Conservation (phyloP, 2,888 invertebrate species). For the Phymatocera aterrima region DNA sequence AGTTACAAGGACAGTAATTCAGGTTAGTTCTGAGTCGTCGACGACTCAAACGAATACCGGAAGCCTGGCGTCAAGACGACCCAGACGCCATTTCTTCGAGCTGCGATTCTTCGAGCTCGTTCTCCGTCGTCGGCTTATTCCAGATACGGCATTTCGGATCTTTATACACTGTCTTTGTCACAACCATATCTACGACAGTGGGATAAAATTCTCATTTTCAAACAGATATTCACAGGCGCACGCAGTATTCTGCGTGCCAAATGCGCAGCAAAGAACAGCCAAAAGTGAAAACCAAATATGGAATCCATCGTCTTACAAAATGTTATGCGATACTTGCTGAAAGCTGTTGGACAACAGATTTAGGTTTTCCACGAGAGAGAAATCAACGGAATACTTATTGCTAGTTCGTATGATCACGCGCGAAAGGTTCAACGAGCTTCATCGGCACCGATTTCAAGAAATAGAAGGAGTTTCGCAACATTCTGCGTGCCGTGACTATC, state of each 20-base stretch:
- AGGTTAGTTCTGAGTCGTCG: constrained; percentile 30
- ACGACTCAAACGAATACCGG: constrained; percentile 55
- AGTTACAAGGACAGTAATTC: constrained; percentile 46
- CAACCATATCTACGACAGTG: constrained; percentile 57
- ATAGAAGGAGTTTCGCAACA: background rate
- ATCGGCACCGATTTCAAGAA: background rate
- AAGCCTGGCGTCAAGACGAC: constrained; percentile 51
- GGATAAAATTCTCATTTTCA: background rate
- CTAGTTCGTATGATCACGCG: background rate
- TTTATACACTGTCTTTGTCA: constrained; percentile 55
- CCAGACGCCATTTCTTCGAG: constrained; percentile 49
- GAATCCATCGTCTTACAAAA: too few species aligned
- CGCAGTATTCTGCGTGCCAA: too few species aligned
- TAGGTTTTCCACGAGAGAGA: too few species aligned
- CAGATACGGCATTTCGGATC: background rate
- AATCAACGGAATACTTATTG: too few species aligned
- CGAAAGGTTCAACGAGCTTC: background rate
- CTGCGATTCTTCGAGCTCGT: constrained; percentile 16
- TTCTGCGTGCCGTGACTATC: background rate
- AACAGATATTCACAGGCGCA: too few species aligned
- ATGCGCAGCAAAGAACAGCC: too few species aligned
- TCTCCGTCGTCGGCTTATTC: constrained; percentile 5
- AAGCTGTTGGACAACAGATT: too few species aligned
- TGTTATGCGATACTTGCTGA: too few species aligned
- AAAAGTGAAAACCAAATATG: too few species aligned